phyloP scores from a whole-genome alignment of 2,797 vertebrate genomes.

The Myotis myotis region DNA sequence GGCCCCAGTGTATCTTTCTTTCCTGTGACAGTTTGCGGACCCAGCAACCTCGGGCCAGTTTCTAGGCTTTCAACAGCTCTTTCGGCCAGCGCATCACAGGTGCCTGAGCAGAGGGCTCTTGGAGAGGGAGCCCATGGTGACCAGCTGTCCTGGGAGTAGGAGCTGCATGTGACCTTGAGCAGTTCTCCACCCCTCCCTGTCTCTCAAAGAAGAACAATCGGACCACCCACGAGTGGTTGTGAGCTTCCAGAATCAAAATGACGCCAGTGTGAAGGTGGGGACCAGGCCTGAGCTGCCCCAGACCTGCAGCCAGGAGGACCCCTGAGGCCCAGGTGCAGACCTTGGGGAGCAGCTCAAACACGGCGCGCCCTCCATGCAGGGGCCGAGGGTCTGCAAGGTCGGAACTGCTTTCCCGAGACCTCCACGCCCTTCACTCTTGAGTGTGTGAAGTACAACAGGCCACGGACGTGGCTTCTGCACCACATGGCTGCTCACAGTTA shows the following conservation, averaged over 20 bases:
- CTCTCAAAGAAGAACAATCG: not conserved
- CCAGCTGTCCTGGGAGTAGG: not conserved
- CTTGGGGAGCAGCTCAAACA: not conserved
- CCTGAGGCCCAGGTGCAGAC: not conserved
- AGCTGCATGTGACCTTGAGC: not conserved
- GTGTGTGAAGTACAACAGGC: too few species aligned
- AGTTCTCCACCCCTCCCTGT: not conserved
- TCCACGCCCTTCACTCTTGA: not conserved
- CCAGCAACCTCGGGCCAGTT: not conserved
- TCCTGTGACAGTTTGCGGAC: too few species aligned
- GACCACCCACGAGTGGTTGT: not conserved
- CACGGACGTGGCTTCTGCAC: not conserved
- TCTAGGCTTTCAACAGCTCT: not conserved
- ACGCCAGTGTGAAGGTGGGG: not conserved
- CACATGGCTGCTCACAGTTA: too few species aligned
- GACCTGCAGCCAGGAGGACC: not conserved
- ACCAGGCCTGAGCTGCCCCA: not conserved
- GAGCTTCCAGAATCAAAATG: not conserved
- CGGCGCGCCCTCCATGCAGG: not conserved
- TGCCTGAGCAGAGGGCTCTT: not conserved
- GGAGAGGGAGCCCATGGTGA: fast-evolving
- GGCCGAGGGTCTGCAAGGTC: not conserved
- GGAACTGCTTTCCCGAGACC: not conserved
- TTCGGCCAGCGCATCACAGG: not conserved
- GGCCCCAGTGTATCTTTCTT: not conserved